Percentiles rank a stretch among this genome's conserved stretches.
phyloP scores from a whole-genome alignment of 2,113 vertebrate genomes.

The Campylomormyrus tamandua region DNA sequence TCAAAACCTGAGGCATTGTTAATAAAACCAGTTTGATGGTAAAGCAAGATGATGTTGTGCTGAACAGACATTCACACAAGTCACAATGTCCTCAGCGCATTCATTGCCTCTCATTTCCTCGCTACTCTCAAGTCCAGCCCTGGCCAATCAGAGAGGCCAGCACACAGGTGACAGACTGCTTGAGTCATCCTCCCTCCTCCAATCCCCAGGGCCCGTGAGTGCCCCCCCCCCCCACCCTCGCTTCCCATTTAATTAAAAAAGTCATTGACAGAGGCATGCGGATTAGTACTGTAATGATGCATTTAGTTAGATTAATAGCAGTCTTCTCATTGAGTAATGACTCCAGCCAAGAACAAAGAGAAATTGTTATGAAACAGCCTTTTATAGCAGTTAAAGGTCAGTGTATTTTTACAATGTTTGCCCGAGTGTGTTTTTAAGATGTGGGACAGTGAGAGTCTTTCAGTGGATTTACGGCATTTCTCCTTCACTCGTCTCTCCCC shows the following conservation, averaged over 20 bases:
- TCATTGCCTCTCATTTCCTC: not conserved
- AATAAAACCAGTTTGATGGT: slow-evolving; percentile 43
- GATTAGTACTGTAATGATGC: slow-evolving; percentile 83
- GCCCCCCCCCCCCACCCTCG: slow-evolving; percentile 67
- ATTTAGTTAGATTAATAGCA: slow-evolving; percentile 85
- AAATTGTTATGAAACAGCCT: slow-evolving; percentile 76
- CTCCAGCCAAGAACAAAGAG: slow-evolving; percentile 78
- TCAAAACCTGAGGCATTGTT: slow-evolving; percentile 14
- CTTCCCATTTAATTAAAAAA: slow-evolving; percentile 93
- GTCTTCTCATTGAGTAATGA: slow-evolving; percentile 73
- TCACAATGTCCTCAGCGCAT: not conserved
- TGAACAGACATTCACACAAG: not conserved
- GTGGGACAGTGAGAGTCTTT: slow-evolving; percentile 52
- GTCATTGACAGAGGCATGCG: slow-evolving; percentile 88
- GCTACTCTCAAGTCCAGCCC: slow-evolving; percentile 34
- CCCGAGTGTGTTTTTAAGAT: slow-evolving; percentile 48
- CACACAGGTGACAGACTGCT: slow-evolving; percentile 67
- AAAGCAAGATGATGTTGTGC: slow-evolving; percentile 12
- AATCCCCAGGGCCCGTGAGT: slow-evolving; percentile 67
- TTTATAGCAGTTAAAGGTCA: slow-evolving; percentile 77
- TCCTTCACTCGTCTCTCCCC: slow-evolving; percentile 21
- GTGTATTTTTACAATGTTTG: slow-evolving; percentile 59
- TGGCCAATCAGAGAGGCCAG: slow-evolving; percentile 68
- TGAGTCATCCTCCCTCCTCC: slow-evolving; percentile 60
- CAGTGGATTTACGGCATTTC: slow-evolving; percentile 57